Percentiles rank a stretch among this genome's conserved stretches.
phyloP scores from a whole-genome alignment of 2,797 vertebrate species.

The Coreius guichenoti region DNA sequence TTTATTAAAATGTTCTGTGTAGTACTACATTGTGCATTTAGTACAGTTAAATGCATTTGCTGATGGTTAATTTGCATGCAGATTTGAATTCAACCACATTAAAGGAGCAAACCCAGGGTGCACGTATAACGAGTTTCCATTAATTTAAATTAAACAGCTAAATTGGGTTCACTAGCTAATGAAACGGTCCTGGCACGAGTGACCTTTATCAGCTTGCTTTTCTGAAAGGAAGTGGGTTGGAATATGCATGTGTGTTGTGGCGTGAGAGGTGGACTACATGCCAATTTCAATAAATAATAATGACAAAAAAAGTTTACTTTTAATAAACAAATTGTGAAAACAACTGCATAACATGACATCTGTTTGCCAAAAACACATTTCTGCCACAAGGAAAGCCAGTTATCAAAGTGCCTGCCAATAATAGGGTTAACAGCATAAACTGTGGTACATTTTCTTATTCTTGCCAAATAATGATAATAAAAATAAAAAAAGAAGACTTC shows the following conservation, averaged over 20 bases:
- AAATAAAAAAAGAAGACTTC: background rate
- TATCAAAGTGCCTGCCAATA: background rate
- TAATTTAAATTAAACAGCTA: conserved; percentile 69
- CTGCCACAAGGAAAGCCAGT: background rate
- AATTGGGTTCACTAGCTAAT: conserved; percentile 69
- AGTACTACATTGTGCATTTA: conserved; percentile 54
- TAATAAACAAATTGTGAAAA: conserved; percentile 31
- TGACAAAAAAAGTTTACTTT: background rate
- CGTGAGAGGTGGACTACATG: conserved; percentile 20
- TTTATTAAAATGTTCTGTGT: conserved; percentile 43
- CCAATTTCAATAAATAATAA: conserved; percentile 40
- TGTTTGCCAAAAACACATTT: conserved; percentile 27
- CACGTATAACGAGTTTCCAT: conserved; percentile 68
- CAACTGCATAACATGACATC: background rate
- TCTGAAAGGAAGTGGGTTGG: conserved; percentile 41
- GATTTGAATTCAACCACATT: conserved; percentile 64
- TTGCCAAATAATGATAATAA: background rate
- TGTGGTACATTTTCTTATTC: background rate
- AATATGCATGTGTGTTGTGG: conserved; percentile 36
- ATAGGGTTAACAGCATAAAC: background rate
- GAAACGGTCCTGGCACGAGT: conserved; percentile 63
- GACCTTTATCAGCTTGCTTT: conserved; percentile 65
- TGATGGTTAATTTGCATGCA: conserved; percentile 64
- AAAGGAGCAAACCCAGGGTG: conserved; percentile 58
- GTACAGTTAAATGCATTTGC: conserved; percentile 63